Conservation (phyloP, 64 coral and sea anemone genomes). For the Montipora capricornis region DNA sequence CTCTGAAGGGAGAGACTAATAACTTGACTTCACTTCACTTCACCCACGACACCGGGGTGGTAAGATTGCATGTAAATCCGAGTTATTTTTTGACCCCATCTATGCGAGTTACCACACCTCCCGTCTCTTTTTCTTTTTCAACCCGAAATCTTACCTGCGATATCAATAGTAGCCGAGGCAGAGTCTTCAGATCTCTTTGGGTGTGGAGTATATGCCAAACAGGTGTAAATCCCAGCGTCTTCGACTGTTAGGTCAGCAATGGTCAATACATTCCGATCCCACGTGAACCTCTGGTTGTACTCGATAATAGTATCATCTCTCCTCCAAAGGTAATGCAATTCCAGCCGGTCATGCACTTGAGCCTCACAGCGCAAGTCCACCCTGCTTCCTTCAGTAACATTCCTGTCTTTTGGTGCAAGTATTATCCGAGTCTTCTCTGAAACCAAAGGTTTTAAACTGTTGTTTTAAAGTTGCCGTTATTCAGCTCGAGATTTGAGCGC, state of each 20-base stretch:
- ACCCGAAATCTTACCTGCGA: too few species aligned
- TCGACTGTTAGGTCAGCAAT: slow-evolving; percentile 37
- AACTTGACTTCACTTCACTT: too few species aligned
- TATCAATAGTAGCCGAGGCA: slow-evolving; percentile 2
- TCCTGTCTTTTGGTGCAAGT: background rate
- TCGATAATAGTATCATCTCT: slow-evolving; percentile 46
- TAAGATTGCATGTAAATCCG: too few species aligned
- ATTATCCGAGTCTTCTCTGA: slow-evolving; percentile 25
- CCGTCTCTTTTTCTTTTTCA: too few species aligned
- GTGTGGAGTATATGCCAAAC: background rate
- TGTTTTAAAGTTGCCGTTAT: too few species aligned
- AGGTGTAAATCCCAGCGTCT: slow-evolving; percentile 71
- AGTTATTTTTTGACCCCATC: too few species aligned
- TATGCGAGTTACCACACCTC: too few species aligned
- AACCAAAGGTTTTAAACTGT: background rate
- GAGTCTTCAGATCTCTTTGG: background rate
- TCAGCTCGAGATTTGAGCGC: too few species aligned
- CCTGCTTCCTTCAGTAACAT: background rate
- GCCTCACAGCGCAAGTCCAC: slow-evolving; percentile 55
- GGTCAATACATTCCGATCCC: slow-evolving; percentile 51
- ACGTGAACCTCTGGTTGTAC: slow-evolving; percentile 43
- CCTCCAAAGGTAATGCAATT: slow-evolving; percentile 61
- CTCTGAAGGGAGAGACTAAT: too few species aligned
- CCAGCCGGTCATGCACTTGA: background rate
- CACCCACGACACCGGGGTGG: too few species aligned